These are phyloP conservation scores for Parasteatoda lunata DNA, from an alignment of 2,888 invertebrate species.

Conservation along the genomic window DNA sequence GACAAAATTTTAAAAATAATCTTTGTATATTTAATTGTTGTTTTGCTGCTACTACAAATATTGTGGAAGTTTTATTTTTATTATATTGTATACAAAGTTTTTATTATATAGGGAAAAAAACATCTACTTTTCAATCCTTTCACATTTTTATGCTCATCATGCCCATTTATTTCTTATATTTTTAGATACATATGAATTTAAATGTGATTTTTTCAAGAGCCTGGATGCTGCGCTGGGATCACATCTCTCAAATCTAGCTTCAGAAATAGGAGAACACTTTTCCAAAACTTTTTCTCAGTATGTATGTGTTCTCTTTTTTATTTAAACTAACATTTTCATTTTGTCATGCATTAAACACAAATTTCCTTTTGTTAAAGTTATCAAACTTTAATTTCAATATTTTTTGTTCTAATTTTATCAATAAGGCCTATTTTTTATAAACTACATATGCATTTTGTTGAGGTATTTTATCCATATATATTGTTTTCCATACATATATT, in stretches of 20 bases:
- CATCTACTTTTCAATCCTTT: background rate
- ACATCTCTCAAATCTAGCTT: constrained; percentile 73
- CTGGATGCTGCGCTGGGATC: constrained; percentile 83
- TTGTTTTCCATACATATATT: too few species aligned
- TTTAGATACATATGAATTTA: constrained; percentile 70
- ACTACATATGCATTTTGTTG: too few species aligned
- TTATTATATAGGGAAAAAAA: background rate
- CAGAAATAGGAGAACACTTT: constrained; percentile 75
- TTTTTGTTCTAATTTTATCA: background rate
- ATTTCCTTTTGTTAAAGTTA: background rate
- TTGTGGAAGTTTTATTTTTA: background rate
- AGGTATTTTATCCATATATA: too few species aligned
- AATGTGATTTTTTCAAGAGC: constrained; percentile 82
- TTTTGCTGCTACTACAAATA: background rate
- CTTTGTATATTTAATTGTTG: background rate
- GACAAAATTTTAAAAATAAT: background rate
- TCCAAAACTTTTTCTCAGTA: constrained; percentile 71
- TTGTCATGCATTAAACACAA: background rate
- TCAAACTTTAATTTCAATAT: background rate
- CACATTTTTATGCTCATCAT: background rate
- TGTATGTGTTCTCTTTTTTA: constrained; percentile 23
- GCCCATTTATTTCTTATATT: background rate
- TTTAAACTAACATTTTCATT: background rate
- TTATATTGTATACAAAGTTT: background rate
- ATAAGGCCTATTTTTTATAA: too few species aligned